Evolutionary conservation across 1,140 invertebrate species (phyloP).

Genomic region (Hylyphantes graminicola): DNA sequence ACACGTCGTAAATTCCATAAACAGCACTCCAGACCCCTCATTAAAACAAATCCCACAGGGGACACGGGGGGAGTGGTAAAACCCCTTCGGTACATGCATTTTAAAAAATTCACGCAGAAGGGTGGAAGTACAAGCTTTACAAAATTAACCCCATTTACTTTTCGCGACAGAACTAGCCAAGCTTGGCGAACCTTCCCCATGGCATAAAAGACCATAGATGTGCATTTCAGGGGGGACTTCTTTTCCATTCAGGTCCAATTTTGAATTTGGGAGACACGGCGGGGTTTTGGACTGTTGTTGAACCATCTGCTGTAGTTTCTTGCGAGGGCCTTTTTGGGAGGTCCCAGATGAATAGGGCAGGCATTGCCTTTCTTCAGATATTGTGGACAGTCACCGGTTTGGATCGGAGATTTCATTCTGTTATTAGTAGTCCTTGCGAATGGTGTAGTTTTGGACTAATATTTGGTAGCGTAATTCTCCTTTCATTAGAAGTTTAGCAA

Average conservation of each 20-base stretch:
- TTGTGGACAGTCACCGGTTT: no score
- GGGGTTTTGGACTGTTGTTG: constrained; percentile 11
- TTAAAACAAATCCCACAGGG: constrained; percentile 38
- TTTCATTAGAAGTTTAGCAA: no score
- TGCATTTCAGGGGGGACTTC: constrained; percentile 33
- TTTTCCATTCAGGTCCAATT: constrained; percentile 49
- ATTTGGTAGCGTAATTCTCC: no score
- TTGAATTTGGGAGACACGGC: constrained; percentile 40
- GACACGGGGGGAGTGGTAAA: not conserved
- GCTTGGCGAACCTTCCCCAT: constrained; percentile 20
- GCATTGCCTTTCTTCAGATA: no score
- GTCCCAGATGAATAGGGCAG: no score
- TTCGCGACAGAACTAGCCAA: constrained; percentile 9
- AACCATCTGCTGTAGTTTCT: constrained; percentile 41
- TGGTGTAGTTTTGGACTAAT: no score
- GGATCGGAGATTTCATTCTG: no score
- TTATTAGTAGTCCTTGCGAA: no score
- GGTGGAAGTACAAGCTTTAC: constrained; percentile 8
- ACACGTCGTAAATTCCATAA: constrained; percentile 11
- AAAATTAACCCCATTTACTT: constrained; percentile 59
- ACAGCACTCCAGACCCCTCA: constrained; percentile 11
- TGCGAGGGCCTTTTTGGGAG: not conserved
- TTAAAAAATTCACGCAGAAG: constrained; percentile 14
- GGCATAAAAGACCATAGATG: constrained; percentile 26
- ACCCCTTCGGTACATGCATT: not conserved